Base-by-base conservation (phyloP, 2,888 invertebrate genomes). In the Vesta saturnalis region DNA sequence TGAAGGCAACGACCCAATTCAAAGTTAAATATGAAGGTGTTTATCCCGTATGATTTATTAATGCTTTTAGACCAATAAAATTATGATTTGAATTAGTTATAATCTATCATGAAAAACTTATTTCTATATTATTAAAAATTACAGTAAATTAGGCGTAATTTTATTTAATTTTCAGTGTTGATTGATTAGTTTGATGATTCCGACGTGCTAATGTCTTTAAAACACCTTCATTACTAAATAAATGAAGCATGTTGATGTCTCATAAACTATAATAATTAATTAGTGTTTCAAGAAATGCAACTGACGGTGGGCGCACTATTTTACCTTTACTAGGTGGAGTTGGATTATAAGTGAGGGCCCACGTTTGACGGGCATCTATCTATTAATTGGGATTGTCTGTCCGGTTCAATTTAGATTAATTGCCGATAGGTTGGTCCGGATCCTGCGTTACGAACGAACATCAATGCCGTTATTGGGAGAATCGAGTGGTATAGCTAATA, bases 331-430 rank as follows among this genome's bases (percentile, higher is more conserved):
- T 39, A 54, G 59, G 58, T 59, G 64, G 47, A 58, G 30, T 35
- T 16, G 54, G 30, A 54, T 63, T 65, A 54, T 67, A 70, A 69
- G 63, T 58, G 61, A 62, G 59, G 65, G 60, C 55, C 30, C 59
- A 60, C 66, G 60, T 63, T 60, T 70, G 67, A 70, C 66, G 70
- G 61, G 67, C 52, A 64, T 70, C 70, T 59, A 77, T 80, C 79
- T 80, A 80, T 81, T 80, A 80, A 80, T 81, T 80, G 79, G 80
- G 78, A 79, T 79, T 79, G 79, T 79, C 79, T 80, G 81, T 79
- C 79, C 74, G 76, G 77, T 77, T 81, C 80, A 80, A 81, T 82
- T 81, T 82, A 81, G 82, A 82, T 82, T 82, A 82, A 82, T 82
- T 81, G 80, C 79, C 79, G 81, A 81, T 81, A 81, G 79, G 76